These are phyloP conservation scores for Acronicta aceris DNA, from an alignment of 2,888 invertebrate genomes.

Conservation along the genomic window DNA sequence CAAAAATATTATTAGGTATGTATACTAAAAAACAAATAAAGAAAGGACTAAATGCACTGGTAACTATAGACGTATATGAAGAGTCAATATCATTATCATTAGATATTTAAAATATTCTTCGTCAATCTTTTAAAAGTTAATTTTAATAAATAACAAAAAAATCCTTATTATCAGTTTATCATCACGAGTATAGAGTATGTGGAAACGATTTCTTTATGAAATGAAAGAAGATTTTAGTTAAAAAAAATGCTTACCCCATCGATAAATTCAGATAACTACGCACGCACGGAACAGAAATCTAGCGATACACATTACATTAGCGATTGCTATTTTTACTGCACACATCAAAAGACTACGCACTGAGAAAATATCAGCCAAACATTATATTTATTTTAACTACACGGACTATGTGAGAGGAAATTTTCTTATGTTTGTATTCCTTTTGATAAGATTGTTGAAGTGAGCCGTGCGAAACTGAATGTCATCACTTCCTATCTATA, in stretches of 20 bases:
- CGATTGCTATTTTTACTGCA: background rate
- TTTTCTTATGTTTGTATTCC: conserved; percentile 35
- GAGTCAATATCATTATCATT: too few relatives aligned
- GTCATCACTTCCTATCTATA: conserved; percentile 43
- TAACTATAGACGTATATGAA: too few relatives aligned
- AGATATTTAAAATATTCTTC: too few relatives aligned
- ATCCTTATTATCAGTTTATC: too few relatives aligned
- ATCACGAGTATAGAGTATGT: too few relatives aligned
- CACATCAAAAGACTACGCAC: conserved; percentile 5
- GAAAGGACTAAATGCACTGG: too few relatives aligned
- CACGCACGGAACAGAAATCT: conserved; percentile 22
- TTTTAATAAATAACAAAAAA: too few relatives aligned
- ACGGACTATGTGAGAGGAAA: conserved; percentile 30
- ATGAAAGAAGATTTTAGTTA: too few relatives aligned
- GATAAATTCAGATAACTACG: conserved; percentile 7
- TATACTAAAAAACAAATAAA: too few relatives aligned
- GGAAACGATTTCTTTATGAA: too few relatives aligned
- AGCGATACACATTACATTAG: background rate
- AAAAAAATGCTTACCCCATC: conserved; percentile 40
- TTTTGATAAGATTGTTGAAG: conserved; percentile 52
- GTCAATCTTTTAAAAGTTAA: too few relatives aligned
- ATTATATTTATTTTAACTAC: conserved; percentile 9
- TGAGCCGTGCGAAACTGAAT: conserved; percentile 24
- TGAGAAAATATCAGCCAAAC: conserved; percentile 2
- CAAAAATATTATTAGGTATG: too few relatives aligned